phyloP scores from a whole-genome alignment of 2,113 vertebrate species.

The Hemibagrus wyckioides region DNA sequence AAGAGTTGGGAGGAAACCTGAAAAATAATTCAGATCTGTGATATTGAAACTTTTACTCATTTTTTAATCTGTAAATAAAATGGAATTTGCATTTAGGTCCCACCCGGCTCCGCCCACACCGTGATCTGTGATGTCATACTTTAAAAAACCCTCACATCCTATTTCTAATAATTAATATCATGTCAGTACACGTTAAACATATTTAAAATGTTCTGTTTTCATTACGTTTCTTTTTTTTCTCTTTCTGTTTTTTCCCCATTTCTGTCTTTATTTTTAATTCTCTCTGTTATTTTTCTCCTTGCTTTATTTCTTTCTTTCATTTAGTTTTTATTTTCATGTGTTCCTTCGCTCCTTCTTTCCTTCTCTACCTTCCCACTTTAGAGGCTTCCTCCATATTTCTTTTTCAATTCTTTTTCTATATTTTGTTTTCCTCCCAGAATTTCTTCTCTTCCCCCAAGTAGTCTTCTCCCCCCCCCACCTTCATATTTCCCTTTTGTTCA shows the following conservation, averaged over 20 bases:
- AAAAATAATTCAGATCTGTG: conserved; percentile 27
- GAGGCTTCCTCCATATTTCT: background rate
- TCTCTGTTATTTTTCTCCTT: background rate
- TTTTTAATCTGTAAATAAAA: too few species aligned
- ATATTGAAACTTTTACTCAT: too few species aligned
- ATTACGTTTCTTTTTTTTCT: background rate
- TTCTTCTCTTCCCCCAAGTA: too few species aligned
- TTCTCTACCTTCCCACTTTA: background rate
- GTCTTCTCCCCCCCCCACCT: background rate
- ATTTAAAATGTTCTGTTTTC: background rate
- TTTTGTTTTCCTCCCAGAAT: background rate
- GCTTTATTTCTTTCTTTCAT: background rate
- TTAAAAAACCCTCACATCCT: background rate
- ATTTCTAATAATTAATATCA: background rate
- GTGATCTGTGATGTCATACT: background rate
- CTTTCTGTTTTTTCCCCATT: too few species aligned
- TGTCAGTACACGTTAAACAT: background rate
- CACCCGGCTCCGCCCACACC: background rate
- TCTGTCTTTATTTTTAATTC: background rate
- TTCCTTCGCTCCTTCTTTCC: background rate
- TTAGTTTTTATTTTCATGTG: background rate
- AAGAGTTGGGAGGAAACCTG: conserved; percentile 86
- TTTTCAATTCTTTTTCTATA: too few species aligned
- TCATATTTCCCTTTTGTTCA: background rate
- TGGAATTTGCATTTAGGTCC: too few species aligned